Conservation (phyloP, 2,888 invertebrate species). For the Eupithecia tripunctaria region DNA sequence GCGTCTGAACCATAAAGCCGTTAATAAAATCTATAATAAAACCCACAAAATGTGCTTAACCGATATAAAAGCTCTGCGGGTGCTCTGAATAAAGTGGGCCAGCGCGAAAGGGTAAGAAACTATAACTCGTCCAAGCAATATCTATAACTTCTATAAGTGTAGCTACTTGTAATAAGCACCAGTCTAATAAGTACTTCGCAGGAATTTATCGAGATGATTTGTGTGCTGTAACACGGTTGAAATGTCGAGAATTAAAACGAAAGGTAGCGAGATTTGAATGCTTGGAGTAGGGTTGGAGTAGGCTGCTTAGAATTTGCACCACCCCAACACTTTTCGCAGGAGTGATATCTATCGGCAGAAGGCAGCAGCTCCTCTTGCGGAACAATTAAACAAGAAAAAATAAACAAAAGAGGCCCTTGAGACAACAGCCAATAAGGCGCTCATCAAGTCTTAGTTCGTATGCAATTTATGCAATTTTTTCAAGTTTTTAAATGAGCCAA, state of each 20-base stretch:
- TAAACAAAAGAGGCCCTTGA: no score
- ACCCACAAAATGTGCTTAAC: constrained; percentile 48
- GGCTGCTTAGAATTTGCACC: no score
- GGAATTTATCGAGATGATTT: constrained; percentile 2
- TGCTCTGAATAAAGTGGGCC: constrained; percentile 40
- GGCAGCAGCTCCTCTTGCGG: no score
- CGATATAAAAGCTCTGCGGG: constrained; percentile 46
- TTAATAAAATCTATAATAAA: constrained; percentile 49
- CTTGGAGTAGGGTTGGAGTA: no score
- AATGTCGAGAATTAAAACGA: not conserved
- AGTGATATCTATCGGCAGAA: no score
- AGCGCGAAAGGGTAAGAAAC: constrained; percentile 33
- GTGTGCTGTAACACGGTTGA: not conserved
- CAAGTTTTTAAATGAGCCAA: no score
- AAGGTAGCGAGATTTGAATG: no score
- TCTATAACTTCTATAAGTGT: constrained; percentile 21
- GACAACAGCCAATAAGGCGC: no score
- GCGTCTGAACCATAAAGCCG: constrained; percentile 46
- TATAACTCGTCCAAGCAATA: constrained; percentile 36
- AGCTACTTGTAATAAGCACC: constrained; percentile 6
- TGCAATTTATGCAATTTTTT: no score
- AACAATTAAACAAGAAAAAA: no score
- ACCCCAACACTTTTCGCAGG: no score
- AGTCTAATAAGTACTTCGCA: not conserved
- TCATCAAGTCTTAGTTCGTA: no score